A percentile compares a stretch with the other conserved stretches of the same genome.
Conservation (phyloP, 2,797 vertebrate species). For the Spheniscus humboldti region DNA sequence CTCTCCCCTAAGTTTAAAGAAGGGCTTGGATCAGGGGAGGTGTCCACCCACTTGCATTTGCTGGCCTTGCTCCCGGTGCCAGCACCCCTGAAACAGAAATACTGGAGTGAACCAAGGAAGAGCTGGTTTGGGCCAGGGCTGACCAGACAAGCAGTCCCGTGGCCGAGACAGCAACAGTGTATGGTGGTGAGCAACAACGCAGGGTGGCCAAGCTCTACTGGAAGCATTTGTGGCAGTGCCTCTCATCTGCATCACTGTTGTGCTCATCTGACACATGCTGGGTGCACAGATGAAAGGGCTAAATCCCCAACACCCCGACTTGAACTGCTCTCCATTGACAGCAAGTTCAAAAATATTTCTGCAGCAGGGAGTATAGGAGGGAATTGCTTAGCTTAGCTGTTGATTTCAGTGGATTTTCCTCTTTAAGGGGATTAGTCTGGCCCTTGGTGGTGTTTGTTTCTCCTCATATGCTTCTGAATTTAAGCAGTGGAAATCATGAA, state of each 20-base stretch:
- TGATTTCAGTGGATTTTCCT: not conserved
- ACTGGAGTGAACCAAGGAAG: not conserved
- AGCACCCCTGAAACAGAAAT: not conserved
- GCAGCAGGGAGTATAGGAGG: not conserved
- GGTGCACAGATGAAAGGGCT: too few species aligned
- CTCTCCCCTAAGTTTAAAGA: not conserved
- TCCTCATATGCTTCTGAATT: not conserved
- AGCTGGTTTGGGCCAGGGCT: not conserved
- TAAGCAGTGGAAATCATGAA: not conserved
- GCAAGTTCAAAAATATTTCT: not conserved
- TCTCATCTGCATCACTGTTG: not conserved
- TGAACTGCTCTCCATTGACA: not conserved
- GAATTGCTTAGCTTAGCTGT: not conserved
- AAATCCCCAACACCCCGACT: not conserved
- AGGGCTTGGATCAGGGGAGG: not conserved
- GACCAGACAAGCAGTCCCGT: too few species aligned
- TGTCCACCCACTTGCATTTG: not conserved
- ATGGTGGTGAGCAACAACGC: rapidly evolving
- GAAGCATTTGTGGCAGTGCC: not conserved
- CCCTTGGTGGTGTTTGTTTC: not conserved
- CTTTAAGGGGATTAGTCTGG: not conserved
- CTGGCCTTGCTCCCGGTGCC: not conserved
- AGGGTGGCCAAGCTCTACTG: not conserved
- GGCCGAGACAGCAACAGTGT: not conserved
- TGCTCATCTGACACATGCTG: not conserved